These are phyloP conservation scores for Linurgus olivaceus DNA, from an alignment of 2,797 vertebrate genomes.

Conservation along the genomic window DNA sequence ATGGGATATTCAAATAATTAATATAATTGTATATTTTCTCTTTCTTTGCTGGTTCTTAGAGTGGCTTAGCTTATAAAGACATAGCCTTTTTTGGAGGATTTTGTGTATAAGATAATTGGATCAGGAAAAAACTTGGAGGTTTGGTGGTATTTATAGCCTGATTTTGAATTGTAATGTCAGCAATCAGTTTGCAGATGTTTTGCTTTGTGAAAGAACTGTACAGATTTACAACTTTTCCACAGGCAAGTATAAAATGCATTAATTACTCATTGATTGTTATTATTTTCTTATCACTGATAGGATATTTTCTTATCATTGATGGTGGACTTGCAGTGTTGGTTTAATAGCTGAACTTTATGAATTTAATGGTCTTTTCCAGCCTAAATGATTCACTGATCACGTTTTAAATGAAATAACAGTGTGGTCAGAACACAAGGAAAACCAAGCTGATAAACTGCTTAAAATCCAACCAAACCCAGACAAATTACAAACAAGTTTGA, in stretches of 20 bases:
- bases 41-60: slow-evolving; percentile 83
- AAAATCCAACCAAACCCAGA: neutral
- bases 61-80: slow-evolving; percentile 94
- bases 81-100: slow-evolving; percentile 92
- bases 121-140: slow-evolving; percentile 87
- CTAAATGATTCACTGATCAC: neutral
- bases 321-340: neutral
- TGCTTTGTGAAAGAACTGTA: slow-evolving; percentile 94
- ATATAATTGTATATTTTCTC: neutral
- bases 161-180: slow-evolving; percentile 93
- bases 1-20: neutral
- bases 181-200: slow-evolving; percentile 96
- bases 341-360: neutral
- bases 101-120: slow-evolving; percentile 95
- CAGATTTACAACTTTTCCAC: slow-evolving; percentile 93
- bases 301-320: neutral
- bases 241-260: slow-evolving; percentile 75
- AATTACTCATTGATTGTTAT: neutral
- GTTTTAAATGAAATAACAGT: neutral
- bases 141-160: slow-evolving; percentile 49
- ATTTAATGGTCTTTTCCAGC: neutral
- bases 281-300: neutral
- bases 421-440: neutral
- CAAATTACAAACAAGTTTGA: neutral
- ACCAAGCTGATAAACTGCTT: neutral